These are phyloP conservation scores for Parazoanthus atlanticus DNA, from an alignment of 92 coral and sea anemone species.

Conservation along the genomic window DNA sequence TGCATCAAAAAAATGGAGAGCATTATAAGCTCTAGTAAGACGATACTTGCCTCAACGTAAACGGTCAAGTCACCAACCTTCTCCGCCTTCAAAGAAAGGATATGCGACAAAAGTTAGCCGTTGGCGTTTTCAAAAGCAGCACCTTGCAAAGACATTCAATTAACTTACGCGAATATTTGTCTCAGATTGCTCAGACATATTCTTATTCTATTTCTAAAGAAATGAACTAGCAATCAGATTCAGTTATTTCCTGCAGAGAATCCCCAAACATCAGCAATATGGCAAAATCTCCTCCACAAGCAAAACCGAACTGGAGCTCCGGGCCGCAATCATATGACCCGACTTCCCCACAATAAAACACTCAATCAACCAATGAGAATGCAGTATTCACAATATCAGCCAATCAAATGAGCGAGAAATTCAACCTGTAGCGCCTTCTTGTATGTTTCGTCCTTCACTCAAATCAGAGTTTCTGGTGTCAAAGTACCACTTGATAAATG, in stretches of 20 bases:
- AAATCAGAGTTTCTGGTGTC: too few relatives aligned
- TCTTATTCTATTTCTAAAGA: neutral
- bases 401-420: conserved; percentile 24
- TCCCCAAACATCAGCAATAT: conserved; percentile 4
- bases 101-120: neutral
- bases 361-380: conserved; percentile 16
- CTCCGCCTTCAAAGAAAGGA: conserved; percentile 82
- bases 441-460: neutral
- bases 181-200: conserved; percentile 33
- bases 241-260: neutral
- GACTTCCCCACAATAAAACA: neutral
- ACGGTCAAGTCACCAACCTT: conserved; percentile 99
- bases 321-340: conserved; percentile 30
- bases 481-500: too few relatives aligned
- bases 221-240: conserved; percentile 16
- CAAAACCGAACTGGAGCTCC: neutral
- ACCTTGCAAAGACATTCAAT: conserved; percentile 9
- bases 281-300: neutral
- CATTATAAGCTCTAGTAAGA: neutral
- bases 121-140: conserved; percentile 26
- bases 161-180: conserved; percentile 32
- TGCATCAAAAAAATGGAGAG: neutral
- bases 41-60: conserved; percentile 75
- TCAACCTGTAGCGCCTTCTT: neutral
- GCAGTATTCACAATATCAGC: conserved; percentile 15